Percentiles rank a stretch among this genome's conserved stretches.
Conservation (phyloP, 2,888 invertebrate species). For the Prosopocoilus inquinatus region DNA sequence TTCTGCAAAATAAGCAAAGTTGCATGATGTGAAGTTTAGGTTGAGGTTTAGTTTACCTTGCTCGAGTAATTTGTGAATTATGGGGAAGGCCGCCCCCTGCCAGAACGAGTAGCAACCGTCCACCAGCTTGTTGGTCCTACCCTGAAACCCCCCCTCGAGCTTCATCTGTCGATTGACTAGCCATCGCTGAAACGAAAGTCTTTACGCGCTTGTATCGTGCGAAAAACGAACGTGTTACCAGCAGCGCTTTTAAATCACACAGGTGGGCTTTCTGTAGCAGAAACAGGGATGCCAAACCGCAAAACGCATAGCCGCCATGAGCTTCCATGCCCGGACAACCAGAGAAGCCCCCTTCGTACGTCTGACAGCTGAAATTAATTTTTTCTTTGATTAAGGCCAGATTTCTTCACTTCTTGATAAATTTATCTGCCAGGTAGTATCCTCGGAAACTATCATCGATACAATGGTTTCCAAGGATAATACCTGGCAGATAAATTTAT, state of each 20-base stretch:
- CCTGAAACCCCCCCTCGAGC: conserved; percentile 95
- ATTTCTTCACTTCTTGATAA: no score
- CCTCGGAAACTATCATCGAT: no score
- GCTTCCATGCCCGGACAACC: conserved; percentile 95
- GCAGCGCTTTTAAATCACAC: conserved; percentile 72
- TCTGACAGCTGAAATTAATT: conserved; percentile 78
- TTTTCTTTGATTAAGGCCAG: no score
- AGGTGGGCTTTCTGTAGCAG: conserved; percentile 73
- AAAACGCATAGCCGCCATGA: conserved; percentile 99
- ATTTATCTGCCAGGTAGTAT: no score
- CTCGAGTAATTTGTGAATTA: conserved; percentile 73
- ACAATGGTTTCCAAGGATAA: no score
- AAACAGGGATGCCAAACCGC: conserved; percentile 88
- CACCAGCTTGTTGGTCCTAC: conserved; percentile 96
- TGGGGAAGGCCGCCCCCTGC: conserved; percentile 92
- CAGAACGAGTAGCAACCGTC: conserved; percentile 99
- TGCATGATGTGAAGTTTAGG: not conserved
- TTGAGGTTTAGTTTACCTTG: conserved; percentile 38
- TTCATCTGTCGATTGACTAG: conserved; percentile 87
- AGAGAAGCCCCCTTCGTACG: conserved; percentile 98
- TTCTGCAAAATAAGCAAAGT: conserved; percentile 46
- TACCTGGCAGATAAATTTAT: no score
- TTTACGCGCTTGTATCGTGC: not conserved
- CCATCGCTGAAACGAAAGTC: conserved; percentile 66
- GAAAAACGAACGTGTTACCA: conserved; percentile 52